Base-by-base conservation (phyloP, 2,797 vertebrate genomes). In the Cyclopterus lumpus region DNA sequence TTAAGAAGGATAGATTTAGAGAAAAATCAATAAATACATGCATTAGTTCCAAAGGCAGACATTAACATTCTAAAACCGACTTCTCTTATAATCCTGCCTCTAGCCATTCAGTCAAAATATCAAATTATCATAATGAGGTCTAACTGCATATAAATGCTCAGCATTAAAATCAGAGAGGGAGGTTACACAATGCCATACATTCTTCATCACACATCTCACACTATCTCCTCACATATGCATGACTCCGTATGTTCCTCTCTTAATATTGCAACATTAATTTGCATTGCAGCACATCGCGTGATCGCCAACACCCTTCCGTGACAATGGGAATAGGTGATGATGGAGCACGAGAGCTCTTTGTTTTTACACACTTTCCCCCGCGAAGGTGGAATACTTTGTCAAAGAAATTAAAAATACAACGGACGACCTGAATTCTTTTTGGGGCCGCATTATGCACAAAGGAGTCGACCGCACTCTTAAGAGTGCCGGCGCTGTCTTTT, bases 91-190 rank as follows among this genome's bases (percentile, higher is more conserved):
- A 94, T 93, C 91, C 91, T 81, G 93, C 94, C 94, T 92, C 85
- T 44, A 93, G 94, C 91, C 79, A 94, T 93, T 81, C 92, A 92
- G 88, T 92, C 89, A 91, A 94, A 95, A 94, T 94, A 94, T 94
- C 88, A 94, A 93, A 95, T 95, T 94, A 95, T 92, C 93, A 94
- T 95, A 95, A 95, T 93, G 87, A 95, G 93, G 82, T 92, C 90
- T 93, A 95, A 95, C 94, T 93, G 92, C 93, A 95, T 94, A 86
- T 94, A 95, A 95, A 95, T 95, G 92, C 86, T 90, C 67, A 84
- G 90, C 84, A 92, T 93, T 93, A 93, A 92, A 93, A 89, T 55
- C 74, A 83, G 84, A 79, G 73, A 30, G 69, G 85, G 88, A 83
- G 88, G 85, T 80, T 83, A 79, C 84, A 70, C 71, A 86, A 90